Evolutionary conservation across 2,888 invertebrate species (phyloP).

Genomic region (Cheilosia scutellata): DNA sequence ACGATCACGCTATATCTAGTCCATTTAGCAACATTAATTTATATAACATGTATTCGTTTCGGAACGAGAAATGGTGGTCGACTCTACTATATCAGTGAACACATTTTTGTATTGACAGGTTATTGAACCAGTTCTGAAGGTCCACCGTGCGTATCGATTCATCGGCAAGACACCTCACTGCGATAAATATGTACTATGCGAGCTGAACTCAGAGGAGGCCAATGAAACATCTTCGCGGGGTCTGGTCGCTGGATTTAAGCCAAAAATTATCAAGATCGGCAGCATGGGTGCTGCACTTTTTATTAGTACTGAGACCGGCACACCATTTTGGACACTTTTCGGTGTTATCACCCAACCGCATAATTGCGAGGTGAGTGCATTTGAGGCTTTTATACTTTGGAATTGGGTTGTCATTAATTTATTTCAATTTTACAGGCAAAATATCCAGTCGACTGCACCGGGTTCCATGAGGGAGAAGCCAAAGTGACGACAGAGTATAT

Average conservation of each 20-base stretch:
- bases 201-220: conserved; percentile 88
- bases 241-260: conserved; percentile 88
- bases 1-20: conserved; percentile 26
- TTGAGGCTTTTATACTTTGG: conserved; percentile 14
- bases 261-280: conserved; percentile 89
- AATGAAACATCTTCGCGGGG: conserved; percentile 84
- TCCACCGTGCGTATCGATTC: conserved; percentile 92
- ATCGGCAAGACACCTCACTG: conserved; percentile 89
- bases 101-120: conserved; percentile 83
- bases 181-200: conserved; percentile 91
- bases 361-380: conserved; percentile 88
- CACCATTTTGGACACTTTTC: conserved; percentile 92
- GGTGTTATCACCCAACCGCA: conserved; percentile 89
- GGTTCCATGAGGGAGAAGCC: conserved; percentile 92
- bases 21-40: conserved; percentile 48
- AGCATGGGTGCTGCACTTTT: conserved; percentile 92
- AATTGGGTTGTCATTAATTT: conserved; percentile 35
- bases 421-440: conserved; percentile 79
- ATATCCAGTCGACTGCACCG: conserved; percentile 89
- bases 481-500: conserved; percentile 92
- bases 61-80: background rate
- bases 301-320: conserved; percentile 89
- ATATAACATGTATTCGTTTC: conserved; percentile 14
- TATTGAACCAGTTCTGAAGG: conserved; percentile 92
- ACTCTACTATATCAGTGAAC: background rate